Evolutionary conservation across 2,888 invertebrate species (phyloP).

Genomic region (Lamproptera curius): DNA sequence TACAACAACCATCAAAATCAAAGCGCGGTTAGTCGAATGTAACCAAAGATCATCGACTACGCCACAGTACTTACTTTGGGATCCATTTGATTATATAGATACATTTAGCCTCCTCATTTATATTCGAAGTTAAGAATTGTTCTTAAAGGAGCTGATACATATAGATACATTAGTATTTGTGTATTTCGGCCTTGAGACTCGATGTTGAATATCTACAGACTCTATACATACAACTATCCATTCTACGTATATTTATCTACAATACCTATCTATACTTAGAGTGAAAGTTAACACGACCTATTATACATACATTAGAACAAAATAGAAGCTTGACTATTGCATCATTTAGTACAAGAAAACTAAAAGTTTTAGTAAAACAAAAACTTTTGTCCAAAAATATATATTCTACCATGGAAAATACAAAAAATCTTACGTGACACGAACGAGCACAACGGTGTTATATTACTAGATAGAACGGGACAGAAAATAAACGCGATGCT

Average conservation of each 20-base stretch:
- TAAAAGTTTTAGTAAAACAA: slow-evolving; percentile 38
- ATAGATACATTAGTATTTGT: slow-evolving; percentile 59
- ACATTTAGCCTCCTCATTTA: slow-evolving; percentile 44
- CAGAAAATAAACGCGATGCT: slow-evolving; percentile 60
- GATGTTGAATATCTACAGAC: slow-evolving; percentile 72
- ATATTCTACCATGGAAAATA: slow-evolving; percentile 61
- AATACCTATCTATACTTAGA: slow-evolving; percentile 72
- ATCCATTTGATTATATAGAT: slow-evolving; percentile 34
- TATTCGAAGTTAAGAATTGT: slow-evolving; percentile 46
- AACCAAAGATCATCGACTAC: slow-evolving; percentile 28
- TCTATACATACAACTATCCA: slow-evolving; percentile 57
- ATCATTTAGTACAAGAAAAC: slow-evolving; percentile 39
- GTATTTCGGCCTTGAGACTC: slow-evolving; percentile 77
- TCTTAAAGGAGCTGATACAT: slow-evolving; percentile 51
- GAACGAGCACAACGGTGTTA: slow-evolving; percentile 78
- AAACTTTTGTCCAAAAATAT: slow-evolving; percentile 50
- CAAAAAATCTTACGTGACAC: slow-evolving; percentile 77
- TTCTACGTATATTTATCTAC: slow-evolving; percentile 47
- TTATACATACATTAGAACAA: slow-evolving; percentile 42
- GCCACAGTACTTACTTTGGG: no score
- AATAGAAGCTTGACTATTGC: slow-evolving; percentile 35
- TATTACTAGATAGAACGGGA: slow-evolving; percentile 75
- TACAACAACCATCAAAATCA: slow-evolving; percentile 14
- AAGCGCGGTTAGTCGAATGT: slow-evolving; percentile 9
- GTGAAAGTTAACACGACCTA: slow-evolving; percentile 76